Percentiles rank a stretch among this genome's conserved stretches.
These are phyloP conservation scores for Drosophila ficusphila DNA, from an alignment of 1,140 invertebrate genomes.

Conservation along the genomic window DNA sequence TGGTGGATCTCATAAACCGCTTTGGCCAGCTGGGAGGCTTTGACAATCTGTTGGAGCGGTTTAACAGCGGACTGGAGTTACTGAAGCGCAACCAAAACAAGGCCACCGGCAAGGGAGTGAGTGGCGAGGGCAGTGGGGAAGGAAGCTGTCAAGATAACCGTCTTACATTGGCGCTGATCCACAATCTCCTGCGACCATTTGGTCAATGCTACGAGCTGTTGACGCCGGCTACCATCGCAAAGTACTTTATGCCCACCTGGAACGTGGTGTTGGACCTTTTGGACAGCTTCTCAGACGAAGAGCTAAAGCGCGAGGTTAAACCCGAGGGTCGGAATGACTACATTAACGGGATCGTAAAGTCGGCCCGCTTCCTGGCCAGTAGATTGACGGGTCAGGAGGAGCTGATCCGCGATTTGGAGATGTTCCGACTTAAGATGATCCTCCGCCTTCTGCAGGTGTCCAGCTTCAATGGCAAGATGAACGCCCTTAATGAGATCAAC, in stretches of 20 bases:
- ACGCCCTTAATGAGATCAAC: constrained; percentile 99
- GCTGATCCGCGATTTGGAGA: constrained; percentile 94
- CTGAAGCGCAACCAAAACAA: constrained; percentile 83
- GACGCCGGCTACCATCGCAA: constrained; percentile 94
- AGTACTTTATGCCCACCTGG: constrained; percentile 97
- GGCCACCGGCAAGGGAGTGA: constrained; percentile 36
- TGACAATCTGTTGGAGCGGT: constrained; percentile 93
- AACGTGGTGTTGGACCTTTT: constrained; percentile 95
- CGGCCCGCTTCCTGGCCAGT: constrained; percentile 94
- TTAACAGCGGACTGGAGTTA: constrained; percentile 86
- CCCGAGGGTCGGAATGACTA: constrained; percentile 97
- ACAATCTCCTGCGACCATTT: constrained; percentile 94
- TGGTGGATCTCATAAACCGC: constrained; percentile 97
- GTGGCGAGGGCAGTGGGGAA: constrained; percentile 59
- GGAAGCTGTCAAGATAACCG: constrained; percentile 73
- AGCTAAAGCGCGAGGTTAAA: constrained; percentile 98
- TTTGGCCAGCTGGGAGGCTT: constrained; percentile 96
- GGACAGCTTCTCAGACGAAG: constrained; percentile 98
- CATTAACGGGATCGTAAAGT: constrained; percentile 94
- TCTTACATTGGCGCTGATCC: constrained; percentile 91
- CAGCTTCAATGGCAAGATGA: constrained; percentile 99
- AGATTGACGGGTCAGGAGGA: constrained; percentile 92
- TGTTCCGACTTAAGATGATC: constrained; percentile 98
- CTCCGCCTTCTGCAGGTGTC: constrained; percentile 97
- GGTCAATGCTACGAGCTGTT: constrained; percentile 96